Evolutionary conservation across 2,888 invertebrate species (phyloP), one percentile per base, ranked within the genome.

Genomic region (Cerceris rybyensis): DNA sequence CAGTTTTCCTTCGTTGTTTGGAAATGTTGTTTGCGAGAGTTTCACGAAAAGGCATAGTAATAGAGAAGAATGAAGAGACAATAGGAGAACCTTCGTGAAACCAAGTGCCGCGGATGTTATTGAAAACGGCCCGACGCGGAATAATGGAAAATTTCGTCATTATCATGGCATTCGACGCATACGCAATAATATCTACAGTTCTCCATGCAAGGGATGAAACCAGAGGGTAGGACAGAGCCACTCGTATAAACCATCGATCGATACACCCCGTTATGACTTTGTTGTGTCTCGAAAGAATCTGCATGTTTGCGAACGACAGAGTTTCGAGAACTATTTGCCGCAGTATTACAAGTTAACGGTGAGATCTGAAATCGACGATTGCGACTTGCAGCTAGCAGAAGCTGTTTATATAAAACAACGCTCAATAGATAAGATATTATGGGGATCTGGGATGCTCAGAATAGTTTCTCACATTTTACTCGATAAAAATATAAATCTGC

Each of bases 161-260:
- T 65, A 64, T 59, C 70, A 54, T 55, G 77, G 61, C 57, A 58
- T 71, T 64, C 63, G 64, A 75, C 72, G 70, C 71, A 72, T 59
- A 78, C 75, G 79, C 79, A 75, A 72, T 52, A 65, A 75, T 75
- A 75, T 52, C 69, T 72, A 49, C 57, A 67, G 61, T 67, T 52
- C 57, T 17, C 17, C n/a, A 46, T 39, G 39, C 57, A 67, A 72
- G 72, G 75, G 79, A 71, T 79, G 69, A 80, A 79, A 75, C 55
- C 72, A 41, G 76, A 73, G 76, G 68, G 73, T n/a, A 57, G n/a
- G 63, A 64, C 28, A 28, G 78, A 66, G 67, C 70, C 60, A 49
- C 50, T 16, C 66, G 66, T 49, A 17, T 54, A 9, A 41, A 43
- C 49, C 49, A 52, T 54, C 73, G 81, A 80, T 81, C 79, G 81